phyloP scores from a whole-genome alignment of 92 coral and sea anemone species.

The Diadumene lineata region DNA sequence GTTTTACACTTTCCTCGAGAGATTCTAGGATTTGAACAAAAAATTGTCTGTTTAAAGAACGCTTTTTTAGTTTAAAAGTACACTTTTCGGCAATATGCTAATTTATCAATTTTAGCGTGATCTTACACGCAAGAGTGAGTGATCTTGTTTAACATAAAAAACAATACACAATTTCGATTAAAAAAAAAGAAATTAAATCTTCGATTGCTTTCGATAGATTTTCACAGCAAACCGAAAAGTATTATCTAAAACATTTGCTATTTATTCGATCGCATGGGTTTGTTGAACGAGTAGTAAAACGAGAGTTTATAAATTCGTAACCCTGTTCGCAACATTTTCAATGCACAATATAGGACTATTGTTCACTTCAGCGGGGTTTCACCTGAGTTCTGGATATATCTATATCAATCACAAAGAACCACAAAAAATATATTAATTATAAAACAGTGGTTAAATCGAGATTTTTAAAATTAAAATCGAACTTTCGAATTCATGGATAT shows the following conservation, averaged over 20 bases:
- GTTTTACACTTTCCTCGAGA: too few species aligned
- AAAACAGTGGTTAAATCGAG: background rate
- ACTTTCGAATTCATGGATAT: background rate
- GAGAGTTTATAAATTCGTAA: background rate
- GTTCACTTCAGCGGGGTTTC: conserved; percentile 2
- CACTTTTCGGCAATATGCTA: background rate
- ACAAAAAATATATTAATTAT: background rate
- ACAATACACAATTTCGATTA: too few species aligned
- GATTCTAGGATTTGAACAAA: too few species aligned
- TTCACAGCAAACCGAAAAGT: too few species aligned
- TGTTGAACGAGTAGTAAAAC: too few species aligned
- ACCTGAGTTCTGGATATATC: background rate
- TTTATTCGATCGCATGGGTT: too few species aligned
- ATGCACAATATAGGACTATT: conserved; percentile 5
- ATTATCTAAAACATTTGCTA: too few species aligned
- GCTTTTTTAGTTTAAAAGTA: background rate
- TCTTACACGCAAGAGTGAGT: background rate
- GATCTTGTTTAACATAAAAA: too few species aligned
- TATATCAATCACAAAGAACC: background rate
- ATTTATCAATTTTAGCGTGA: background rate
- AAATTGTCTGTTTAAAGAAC: too few species aligned
- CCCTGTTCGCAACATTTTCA: background rate
- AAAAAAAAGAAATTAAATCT: too few species aligned
- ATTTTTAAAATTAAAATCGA: too few species aligned
- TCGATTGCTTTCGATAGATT: background rate